Evolutionary conservation across 92 coral and sea anemone genomes (phyloP).

Genomic region (Isaurus tuberculatus): DNA sequence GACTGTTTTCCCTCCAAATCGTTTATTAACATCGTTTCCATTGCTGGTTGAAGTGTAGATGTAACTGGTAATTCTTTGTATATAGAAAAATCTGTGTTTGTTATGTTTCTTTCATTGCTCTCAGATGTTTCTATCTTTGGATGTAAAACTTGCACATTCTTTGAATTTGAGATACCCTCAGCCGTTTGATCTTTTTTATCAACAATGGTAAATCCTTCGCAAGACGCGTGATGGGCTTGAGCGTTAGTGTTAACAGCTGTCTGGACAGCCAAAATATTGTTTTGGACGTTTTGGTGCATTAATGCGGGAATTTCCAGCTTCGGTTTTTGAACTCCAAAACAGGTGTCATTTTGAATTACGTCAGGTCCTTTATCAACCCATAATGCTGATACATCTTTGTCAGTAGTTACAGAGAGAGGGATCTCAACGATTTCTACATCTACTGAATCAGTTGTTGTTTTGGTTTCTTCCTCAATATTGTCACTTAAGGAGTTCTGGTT

Average conservation of each 20-base stretch:
- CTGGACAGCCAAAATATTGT: neutral
- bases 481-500: neutral
- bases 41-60: conserved; percentile 5
- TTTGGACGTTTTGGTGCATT: neutral
- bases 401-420: neutral
- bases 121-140: neutral
- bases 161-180: neutral
- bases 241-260: neutral
- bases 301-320: neutral
- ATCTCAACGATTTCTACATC: neutral
- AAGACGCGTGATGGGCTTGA: neutral
- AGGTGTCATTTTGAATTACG: neutral
- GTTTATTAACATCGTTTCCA: neutral
- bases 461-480: neutral
- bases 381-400: neutral
- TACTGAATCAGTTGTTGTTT: conserved; percentile 4
- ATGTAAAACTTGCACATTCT: neutral
- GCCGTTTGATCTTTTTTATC: neutral
- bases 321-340: neutral
- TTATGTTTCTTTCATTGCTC: neutral
- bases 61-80: neutral
- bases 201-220: neutral
- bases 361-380: neutral
- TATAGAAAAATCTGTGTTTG: neutral
- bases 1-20: neutral